Conservation (phyloP, 2,113 vertebrate genomes). For the Oplegnathus fasciatus region DNA sequence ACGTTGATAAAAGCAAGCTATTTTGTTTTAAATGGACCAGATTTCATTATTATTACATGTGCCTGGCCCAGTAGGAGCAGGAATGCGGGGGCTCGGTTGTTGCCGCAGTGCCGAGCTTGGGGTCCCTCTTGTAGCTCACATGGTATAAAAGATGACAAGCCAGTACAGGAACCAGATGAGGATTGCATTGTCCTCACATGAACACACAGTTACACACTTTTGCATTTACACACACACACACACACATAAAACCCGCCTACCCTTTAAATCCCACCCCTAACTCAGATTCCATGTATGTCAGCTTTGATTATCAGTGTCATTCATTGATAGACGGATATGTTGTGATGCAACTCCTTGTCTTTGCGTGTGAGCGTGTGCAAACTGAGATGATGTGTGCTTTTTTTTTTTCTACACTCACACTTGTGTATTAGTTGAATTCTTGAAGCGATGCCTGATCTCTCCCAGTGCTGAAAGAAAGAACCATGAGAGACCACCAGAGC, state of each 20-base stretch:
- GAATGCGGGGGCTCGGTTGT: not conserved
- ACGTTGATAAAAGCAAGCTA: conserved; percentile 35
- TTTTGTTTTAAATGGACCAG: conserved; percentile 47
- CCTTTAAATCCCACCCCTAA: conserved; percentile 16
- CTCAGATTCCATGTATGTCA: conserved; percentile 22
- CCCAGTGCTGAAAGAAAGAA: conserved; percentile 39
- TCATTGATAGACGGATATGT: not conserved
- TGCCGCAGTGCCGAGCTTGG: conserved; percentile 11
- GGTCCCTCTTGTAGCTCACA: conserved; percentile 43
- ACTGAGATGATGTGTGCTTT: conserved; percentile 7
- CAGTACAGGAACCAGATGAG: conserved; percentile 76
- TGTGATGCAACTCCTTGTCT: conserved; percentile 6
- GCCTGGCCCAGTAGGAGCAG: conserved; percentile 19
- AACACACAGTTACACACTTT: conserved; percentile 8
- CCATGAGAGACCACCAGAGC: conserved; percentile 49
- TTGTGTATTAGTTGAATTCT: conserved; percentile 43
- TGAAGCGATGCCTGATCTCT: conserved; percentile 41
- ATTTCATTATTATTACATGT: conserved; percentile 22
- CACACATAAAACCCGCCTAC: not conserved
- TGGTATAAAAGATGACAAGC: conserved; percentile 67
- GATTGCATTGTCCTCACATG: conserved; percentile 66
- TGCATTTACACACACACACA: not conserved
- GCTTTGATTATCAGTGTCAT: conserved; percentile 33
- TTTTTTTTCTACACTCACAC: not conserved
- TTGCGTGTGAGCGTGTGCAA: conserved; percentile 8